Base-by-base conservation (phyloP, 2,888 invertebrate genomes). In the Apamea anceps region DNA sequence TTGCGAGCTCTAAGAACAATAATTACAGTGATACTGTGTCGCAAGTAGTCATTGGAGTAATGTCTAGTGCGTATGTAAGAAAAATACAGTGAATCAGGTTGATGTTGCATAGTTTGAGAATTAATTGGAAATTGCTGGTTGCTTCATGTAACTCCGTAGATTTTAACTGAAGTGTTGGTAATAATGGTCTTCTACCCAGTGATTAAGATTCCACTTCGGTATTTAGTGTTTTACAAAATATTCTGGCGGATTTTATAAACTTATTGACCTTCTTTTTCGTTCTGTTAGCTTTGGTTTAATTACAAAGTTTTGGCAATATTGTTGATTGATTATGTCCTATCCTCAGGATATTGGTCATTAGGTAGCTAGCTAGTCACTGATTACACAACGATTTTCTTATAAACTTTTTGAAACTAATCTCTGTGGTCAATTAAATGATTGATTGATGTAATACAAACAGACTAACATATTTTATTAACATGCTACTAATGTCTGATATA, bases 381-480 rank as follows among this genome's bases (percentile, higher is more conserved):
- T 79, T 79, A 25, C 21, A 37, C 13, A 75, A 77, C 13, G 15
- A 45, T 60, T 48, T 67, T 67, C 7, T 72, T 37, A 37, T 60
- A 72, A 76, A 60, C 32, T 76, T 45, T 66, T 51, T n/a, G 28
- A 25, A 51, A 62, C 63, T 57, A n/a, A 42, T 77, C 15, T 71
- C 28, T 48, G 62, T 75, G 12, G n/a, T 28, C 63, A 51, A 42
- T 57, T 12, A 45, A 72, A 66, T 74, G 37, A 84, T 88, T 81
- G 74, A 84, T 88, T 74, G 79, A 57, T 72, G 54, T 60, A 67
- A 77, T 67, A 72, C 42, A 82, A 80, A 85, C 74, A 68, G 21
- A 77, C 45, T 79, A 81, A 84, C 72, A 65, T 28, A 70, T 66
- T 45, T 60, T 45, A 28, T 7, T 28, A 28, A 60, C 51, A n/a